phyloP scores from a whole-genome alignment of 1,140 invertebrate genomes.

The Oryzaephilus surinamensis region DNA sequence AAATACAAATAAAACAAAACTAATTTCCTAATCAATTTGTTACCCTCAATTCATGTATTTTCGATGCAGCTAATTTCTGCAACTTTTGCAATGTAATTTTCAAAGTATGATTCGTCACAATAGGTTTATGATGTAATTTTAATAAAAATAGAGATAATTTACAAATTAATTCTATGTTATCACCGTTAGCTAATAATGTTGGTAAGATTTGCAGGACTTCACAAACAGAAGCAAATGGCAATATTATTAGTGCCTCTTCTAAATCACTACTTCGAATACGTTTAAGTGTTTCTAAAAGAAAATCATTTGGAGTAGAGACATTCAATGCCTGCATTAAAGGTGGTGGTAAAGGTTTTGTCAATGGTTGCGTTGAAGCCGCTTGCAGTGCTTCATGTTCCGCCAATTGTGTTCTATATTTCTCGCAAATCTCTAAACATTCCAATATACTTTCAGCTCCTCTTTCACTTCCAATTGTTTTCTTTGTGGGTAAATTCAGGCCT shows the following conservation, averaged over 20 bases:
- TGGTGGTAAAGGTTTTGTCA: conserved; percentile 42
- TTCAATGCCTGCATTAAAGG: conserved; percentile 71
- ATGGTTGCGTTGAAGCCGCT: conserved; percentile 24
- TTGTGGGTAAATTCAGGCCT: conserved; percentile 70
- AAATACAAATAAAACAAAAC: not conserved
- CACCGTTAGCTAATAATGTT: conserved; percentile 49
- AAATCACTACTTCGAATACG: conserved; percentile 75
- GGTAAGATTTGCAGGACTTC: conserved; percentile 67
- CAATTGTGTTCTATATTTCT: conserved; percentile 50
- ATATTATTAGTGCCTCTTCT: conserved; percentile 75
- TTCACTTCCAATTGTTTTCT: conserved; percentile 85
- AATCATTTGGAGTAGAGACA: conserved; percentile 62
- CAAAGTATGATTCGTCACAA: conserved; percentile 57
- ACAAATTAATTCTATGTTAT: conserved; percentile 64
- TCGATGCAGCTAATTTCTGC: conserved; percentile 44
- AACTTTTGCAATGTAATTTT: conserved; percentile 60
- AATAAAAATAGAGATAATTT: conserved; percentile 71
- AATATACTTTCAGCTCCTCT: conserved; percentile 83
- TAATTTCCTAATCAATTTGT: conserved; percentile 19
- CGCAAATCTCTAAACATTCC: conserved; percentile 76
- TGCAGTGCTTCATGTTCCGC: conserved; percentile 34
- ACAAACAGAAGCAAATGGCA: conserved; percentile 74
- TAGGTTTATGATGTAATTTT: conserved; percentile 74
- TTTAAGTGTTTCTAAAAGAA: conserved; percentile 67
- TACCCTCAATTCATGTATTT: conserved; percentile 54